These are phyloP conservation scores for Drosophila orosa DNA, from an alignment of 1,140 invertebrate species.

Conservation along the genomic window DNA sequence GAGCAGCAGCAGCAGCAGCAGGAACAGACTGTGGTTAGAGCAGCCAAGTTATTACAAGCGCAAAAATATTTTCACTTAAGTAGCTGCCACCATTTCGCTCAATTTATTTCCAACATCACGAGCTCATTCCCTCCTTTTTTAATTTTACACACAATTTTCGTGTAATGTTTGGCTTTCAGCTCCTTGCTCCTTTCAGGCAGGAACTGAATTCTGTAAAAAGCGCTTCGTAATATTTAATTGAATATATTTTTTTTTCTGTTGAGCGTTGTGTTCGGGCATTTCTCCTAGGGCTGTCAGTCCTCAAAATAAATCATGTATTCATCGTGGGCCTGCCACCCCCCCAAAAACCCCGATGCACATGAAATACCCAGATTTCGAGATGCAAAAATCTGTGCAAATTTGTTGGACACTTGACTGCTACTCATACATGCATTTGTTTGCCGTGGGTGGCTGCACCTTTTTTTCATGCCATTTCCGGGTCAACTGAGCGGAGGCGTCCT, in stretches of 20 bases:
- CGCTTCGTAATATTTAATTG: slow-evolving; percentile 55
- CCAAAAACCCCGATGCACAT: slow-evolving; percentile 20
- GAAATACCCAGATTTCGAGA: slow-evolving; percentile 17
- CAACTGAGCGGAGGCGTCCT: slow-evolving; percentile 35
- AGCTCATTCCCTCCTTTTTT: slow-evolving; percentile 47
- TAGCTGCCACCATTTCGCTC: slow-evolving; percentile 80
- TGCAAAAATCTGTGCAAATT: slow-evolving; percentile 50
- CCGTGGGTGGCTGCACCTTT: slow-evolving; percentile 46
- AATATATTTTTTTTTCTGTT: slow-evolving; percentile 32
- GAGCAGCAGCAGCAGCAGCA: background rate
- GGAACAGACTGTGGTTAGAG: slow-evolving; percentile 45
- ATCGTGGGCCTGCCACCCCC: slow-evolving; percentile 2
- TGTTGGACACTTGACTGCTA: slow-evolving; percentile 37
- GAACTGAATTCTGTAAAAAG: slow-evolving; percentile 25
- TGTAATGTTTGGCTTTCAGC: slow-evolving; percentile 54
- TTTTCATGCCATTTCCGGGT: slow-evolving; percentile 42
- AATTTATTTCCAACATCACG: slow-evolving; percentile 77
- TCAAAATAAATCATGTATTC: slow-evolving; percentile 36
- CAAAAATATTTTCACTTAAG: slow-evolving; percentile 82
- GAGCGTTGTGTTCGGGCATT: slow-evolving; percentile 7
- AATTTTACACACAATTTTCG: slow-evolving; percentile 65
- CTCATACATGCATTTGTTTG: slow-evolving; percentile 39
- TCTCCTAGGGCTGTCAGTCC: slow-evolving; percentile 12
- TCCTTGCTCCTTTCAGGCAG: slow-evolving; percentile 49
- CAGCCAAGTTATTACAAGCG: slow-evolving; percentile 79